Evolutionary conservation across 2,113 vertebrate species (phyloP), one percentile per base, ranked within the genome.

Genomic region (Mustela nigripes): DNA sequence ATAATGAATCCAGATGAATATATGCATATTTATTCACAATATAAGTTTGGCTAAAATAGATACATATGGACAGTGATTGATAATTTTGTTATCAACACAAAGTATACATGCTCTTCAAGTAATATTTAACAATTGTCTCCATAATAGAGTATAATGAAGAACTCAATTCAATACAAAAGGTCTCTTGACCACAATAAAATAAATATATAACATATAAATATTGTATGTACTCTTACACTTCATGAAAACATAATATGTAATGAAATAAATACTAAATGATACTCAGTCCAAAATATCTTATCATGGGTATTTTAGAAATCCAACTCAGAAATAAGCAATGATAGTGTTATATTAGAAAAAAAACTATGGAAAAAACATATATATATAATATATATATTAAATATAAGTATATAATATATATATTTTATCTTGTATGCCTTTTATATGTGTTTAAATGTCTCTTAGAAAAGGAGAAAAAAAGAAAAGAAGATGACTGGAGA

Each of bases 391-490:
- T 73, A 36, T 22, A 67, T 16, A 18, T 48, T 48, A 67, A 33
- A 67, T 50, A 14, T 50, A 50, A 14, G 1, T 48, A 50, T 50
- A 50, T 50, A 2, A 50, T 50, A 50, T 50, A 50, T 50, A 50
- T 50, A 50, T 50, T 11, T 48, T 19, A 76, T 45, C 15, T 80
- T 89, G 0, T 11, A 71, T 15, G 28, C 11, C 16, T 78, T 93
- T 93, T 91, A 39, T 93, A 83, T 39, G 22, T 80, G 12, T 78
- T 91, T 95, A 86, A 83, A 93, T 94, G 24, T 73, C 14, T 45
- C 28, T 91, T 84, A 73, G 9, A 91, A 62, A 62, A 26, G 60
- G 24, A 62, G 60, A 3, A 62, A 62, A 26, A 83, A 65, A 65
- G 16, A 60, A 60, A 62, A 26, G 74, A 65, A 65, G 6, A 69